A percentile compares a stretch with the other conserved stretches of the same genome.
phyloP scores from a whole-genome alignment of 64 coral and sea anemone species.

The Astreopora myriophthalma region DNA sequence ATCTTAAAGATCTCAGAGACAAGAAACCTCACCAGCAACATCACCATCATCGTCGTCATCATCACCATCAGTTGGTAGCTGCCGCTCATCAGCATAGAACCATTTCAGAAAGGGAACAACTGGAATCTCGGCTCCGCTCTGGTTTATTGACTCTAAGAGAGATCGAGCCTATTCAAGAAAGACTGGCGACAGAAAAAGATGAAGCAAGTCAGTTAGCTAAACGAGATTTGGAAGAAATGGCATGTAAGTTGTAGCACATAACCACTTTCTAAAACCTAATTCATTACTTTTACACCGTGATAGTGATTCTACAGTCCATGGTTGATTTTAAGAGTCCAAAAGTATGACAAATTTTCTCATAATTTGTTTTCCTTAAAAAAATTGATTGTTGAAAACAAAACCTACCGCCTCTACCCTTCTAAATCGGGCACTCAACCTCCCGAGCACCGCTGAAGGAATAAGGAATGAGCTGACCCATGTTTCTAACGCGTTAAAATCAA shows the following conservation, averaged over 20 bases:
- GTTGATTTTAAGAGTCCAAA: no score
- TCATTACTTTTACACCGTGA: no score
- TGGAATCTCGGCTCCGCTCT: conserved; percentile 56
- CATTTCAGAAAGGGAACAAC: conserved; percentile 58
- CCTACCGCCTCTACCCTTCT: conserved; percentile 3
- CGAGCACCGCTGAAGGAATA: conserved; percentile 6
- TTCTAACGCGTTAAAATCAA: background rate
- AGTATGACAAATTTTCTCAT: no score
- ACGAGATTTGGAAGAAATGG: conserved; percentile 77
- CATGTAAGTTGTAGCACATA: conserved; percentile 54
- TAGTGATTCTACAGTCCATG: background rate
- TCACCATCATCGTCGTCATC: conserved; percentile 28
- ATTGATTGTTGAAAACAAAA: no score
- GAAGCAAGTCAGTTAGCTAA: conserved; percentile 47
- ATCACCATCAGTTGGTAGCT: conserved; percentile 1
- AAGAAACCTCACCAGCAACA: conserved; percentile 38
- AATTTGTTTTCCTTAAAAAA: no score
- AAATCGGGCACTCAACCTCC: background rate
- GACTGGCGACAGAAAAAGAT: conserved; percentile 34
- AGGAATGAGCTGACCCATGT: background rate
- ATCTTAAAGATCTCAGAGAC: background rate
- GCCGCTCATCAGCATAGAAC: conserved; percentile 56
- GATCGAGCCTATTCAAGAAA: conserved; percentile 49
- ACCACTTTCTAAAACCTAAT: background rate
- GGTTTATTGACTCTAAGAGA: conserved; percentile 46